A percentile compares a stretch with the other conserved stretches of the same genome.
Evolutionary conservation across 2,797 vertebrate genomes (phyloP).

Genomic region (Mionectes olivaceus): DNA sequence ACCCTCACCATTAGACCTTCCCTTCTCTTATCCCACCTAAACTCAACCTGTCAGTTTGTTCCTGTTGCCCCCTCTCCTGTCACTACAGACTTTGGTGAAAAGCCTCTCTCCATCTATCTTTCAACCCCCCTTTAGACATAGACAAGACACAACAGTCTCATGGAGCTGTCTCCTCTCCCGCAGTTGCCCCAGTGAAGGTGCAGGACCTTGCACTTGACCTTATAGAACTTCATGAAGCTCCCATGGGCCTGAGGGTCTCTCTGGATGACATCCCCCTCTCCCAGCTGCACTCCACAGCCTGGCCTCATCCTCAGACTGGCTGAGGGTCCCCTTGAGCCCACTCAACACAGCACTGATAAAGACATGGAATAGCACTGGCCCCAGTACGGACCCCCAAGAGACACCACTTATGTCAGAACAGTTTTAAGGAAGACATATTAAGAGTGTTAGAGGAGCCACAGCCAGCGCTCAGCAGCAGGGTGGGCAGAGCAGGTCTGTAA

Average conservation of each 20-base stretch:
- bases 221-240: background rate
- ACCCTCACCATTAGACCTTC: background rate
- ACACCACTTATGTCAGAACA: background rate
- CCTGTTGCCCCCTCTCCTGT: background rate
- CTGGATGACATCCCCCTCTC: background rate
- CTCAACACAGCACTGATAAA: background rate
- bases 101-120: background rate
- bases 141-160: background rate
- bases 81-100: background rate
- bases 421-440: background rate
- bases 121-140: background rate
- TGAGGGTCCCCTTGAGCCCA: background rate
- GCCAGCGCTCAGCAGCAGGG: background rate
- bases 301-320: background rate
- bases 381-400: background rate
- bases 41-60: background rate
- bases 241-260: background rate
- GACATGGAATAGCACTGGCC: rapidly evolving
- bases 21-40: background rate
- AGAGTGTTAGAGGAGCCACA: background rate
- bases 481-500: background rate
- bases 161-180: background rate
- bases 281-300: background rate
- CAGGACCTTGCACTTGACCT: background rate
- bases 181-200: background rate